Evolutionary conservation across 2,797 vertebrate genomes (phyloP), one percentile per base, ranked within the genome.

Genomic region (Manis crassicaudata): DNA sequence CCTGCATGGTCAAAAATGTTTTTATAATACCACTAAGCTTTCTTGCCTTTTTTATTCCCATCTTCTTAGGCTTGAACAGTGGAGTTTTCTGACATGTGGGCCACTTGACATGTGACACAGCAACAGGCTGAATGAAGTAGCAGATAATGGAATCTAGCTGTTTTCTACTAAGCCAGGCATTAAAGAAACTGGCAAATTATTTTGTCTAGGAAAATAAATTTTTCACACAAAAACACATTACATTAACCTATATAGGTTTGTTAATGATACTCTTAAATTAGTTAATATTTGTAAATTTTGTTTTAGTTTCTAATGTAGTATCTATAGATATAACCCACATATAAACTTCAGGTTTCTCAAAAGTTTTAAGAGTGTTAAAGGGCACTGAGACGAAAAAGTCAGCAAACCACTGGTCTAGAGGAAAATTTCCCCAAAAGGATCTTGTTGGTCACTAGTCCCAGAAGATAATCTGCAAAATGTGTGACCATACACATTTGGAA

Each of bases 121-220:
- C 40, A 75, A 70, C 18, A 92, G 81, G 72, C 1, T 0, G 2
- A 70, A 67, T 1, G 29, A 17, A 86, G 60, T 84, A 62, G 21
- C 56, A 25, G 29, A 50, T 9, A 4, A 4, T 3, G n/a, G 70
- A 85, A 73, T 63, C 29, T 21, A 21, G 37, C 46, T 43, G 2
- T 56, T 46, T 96, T 75, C 37, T 62, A 11, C 62, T 67, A 70
- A 32, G 23, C 0, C 35, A 21, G 40, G 50, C 50, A 68, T 63
- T 40, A 80, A 77, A 35, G 56, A 80, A 58, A 79, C 81, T 27
- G 29, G 17, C 43, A 83, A 60, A 60, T 60, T 68, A 54, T 23
- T 73, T 83, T 76, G 35, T 58, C 76, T 68, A n/a, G 29, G n/a
- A 77, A 96, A 92, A 90, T 60, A 83, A 50, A 29, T n/a, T 67